Conservation (phyloP, 1,140 invertebrate genomes). For the Meteorus sp. region DNA sequence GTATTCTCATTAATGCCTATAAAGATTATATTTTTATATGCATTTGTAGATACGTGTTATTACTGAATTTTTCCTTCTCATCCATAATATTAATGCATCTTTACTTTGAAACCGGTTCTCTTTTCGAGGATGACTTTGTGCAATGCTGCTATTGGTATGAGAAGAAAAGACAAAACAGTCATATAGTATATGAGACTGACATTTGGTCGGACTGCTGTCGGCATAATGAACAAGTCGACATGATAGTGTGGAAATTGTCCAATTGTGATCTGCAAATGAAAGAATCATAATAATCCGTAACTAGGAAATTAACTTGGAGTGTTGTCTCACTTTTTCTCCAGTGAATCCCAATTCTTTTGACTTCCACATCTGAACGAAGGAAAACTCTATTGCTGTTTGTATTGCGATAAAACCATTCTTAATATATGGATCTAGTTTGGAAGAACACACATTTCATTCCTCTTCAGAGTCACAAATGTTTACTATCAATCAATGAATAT, state of each 20-base stretch:
- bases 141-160: conserved; percentile 27
- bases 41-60: neutral
- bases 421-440: conserved; percentile 36
- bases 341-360: conserved; percentile 18
- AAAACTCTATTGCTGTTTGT: conserved; percentile 33
- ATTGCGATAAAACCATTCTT: conserved; percentile 33
- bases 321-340: conserved; percentile 22
- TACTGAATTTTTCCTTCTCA: neutral
- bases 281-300: neutral
- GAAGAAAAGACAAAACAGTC: conserved; percentile 29
- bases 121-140: conserved; percentile 33
- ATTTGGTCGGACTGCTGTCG: conserved; percentile 26
- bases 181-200: conserved; percentile 36
- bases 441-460: too few species aligned
- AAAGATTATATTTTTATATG: too few species aligned
- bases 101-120: conserved; percentile 34
- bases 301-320: too few species aligned
- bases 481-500: too few species aligned
- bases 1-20: conserved; percentile 33
- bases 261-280: conserved; percentile 13
- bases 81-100: too few species aligned
- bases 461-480: too few species aligned
- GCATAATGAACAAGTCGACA: conserved; percentile 27
- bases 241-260: conserved; percentile 30
- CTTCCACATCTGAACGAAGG: conserved; percentile 31